Conservation (phyloP, 2,113 vertebrate genomes). For the Oncorhynchus nerka region DNA sequence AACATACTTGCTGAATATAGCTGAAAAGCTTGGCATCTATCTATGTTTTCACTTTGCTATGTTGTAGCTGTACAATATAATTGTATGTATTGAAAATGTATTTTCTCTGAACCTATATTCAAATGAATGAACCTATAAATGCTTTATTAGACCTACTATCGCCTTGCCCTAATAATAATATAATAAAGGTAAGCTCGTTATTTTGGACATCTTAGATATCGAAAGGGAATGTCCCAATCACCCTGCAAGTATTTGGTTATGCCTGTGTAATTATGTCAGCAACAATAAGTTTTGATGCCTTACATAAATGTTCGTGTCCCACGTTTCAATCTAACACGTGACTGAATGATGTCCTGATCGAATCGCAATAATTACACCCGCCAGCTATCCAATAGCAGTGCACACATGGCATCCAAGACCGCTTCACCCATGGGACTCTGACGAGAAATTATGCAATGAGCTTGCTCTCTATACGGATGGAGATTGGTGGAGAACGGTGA, state of each 20-base stretch:
- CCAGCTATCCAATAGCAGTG: conserved; percentile 29
- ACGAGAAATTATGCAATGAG: conserved; percentile 63
- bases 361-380: neutral
- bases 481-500: conserved; percentile 54
- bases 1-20: no score
- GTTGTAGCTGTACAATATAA: no score
- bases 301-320: conserved; percentile 39
- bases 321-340: conserved; percentile 35
- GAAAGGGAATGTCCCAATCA: neutral
- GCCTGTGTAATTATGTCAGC: neutral
- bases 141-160: no score
- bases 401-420: conserved; percentile 36
- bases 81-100: no score
- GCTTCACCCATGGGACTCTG: conserved; percentile 30
- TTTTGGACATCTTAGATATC: no score
- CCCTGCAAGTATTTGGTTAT: neutral
- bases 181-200: no score
- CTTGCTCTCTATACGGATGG: conserved; percentile 62
- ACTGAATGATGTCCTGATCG: conserved; percentile 10
- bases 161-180: no score
- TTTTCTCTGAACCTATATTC: no score
- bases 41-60: no score
- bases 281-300: conserved; percentile 11
- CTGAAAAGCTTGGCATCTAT: no score
- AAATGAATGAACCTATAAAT: no score